Evolutionary conservation across 2,888 invertebrate species (phyloP).

Genomic region (Lithosia quadra): DNA sequence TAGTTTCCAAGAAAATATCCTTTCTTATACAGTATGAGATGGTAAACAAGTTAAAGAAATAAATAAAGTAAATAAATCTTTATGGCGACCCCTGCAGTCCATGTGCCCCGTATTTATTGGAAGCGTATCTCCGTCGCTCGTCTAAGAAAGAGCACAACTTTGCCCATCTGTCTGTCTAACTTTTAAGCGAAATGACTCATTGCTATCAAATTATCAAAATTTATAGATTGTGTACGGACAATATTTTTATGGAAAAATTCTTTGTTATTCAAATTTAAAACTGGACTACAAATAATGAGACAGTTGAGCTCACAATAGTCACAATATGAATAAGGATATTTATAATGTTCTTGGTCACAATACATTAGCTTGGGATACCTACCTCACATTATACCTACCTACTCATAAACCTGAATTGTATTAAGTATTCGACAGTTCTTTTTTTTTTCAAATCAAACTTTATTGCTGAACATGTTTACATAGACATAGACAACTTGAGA

Average conservation of each 20-base stretch:
- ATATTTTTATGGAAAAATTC: neutral
- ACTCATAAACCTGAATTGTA: too few species aligned
- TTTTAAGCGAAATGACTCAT: constrained; percentile 4
- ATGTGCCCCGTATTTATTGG: neutral
- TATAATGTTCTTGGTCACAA: too few species aligned
- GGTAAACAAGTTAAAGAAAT: neutral
- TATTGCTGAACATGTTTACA: too few species aligned
- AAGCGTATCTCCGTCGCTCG: neutral
- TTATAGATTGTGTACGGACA: neutral
- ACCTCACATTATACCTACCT: too few species aligned
- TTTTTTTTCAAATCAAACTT: too few species aligned
- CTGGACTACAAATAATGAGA: too few species aligned
- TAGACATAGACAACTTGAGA: too few species aligned
- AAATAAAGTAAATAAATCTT: constrained; percentile 4
- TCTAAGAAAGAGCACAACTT: neutral
- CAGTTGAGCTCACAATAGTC: too few species aligned
- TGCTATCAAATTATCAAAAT: constrained; percentile 1
- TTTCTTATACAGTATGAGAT: neutral
- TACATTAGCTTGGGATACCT: too few species aligned
- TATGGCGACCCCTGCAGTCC: neutral
- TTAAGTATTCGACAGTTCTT: too few species aligned
- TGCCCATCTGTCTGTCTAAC: neutral
- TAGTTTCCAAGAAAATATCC: neutral
- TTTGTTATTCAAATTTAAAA: neutral
- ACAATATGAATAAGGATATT: too few species aligned